phyloP scores from a whole-genome alignment of 2,797 vertebrate genomes.

The Sitta carolinensis region DNA sequence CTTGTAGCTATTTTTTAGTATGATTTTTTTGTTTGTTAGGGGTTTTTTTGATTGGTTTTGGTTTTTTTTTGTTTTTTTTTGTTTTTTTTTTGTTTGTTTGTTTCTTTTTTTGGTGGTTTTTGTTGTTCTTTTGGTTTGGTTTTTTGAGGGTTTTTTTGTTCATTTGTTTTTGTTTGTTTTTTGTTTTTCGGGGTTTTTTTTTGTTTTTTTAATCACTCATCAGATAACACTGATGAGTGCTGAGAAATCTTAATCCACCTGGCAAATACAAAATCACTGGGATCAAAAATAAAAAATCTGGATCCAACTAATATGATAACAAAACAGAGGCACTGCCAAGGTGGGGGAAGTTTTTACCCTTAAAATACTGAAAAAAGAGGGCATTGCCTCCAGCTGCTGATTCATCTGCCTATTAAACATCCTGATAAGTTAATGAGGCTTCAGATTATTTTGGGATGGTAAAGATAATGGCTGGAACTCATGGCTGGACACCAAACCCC shows the following conservation, averaged over 20 bases:
- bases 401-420: neutral
- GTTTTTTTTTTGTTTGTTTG: too few species aligned
- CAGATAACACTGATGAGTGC: neutral
- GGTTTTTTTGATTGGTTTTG: too few species aligned
- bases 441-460: neutral
- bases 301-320: rapidly evolving
- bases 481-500: neutral
- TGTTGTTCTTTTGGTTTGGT: too few species aligned
- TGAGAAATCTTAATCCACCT: neutral
- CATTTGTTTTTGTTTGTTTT: too few species aligned
- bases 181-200: neutral
- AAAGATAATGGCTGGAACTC: neutral
- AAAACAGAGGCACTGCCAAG: neutral
- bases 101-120: too few species aligned
- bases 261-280: neutral
- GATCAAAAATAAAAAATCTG: neutral
- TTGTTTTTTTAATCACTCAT: neutral
- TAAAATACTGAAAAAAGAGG: neutral
- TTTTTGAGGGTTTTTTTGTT: too few species aligned
- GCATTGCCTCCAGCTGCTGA: neutral
- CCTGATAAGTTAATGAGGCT: neutral
- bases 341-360: rapidly evolving
- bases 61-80: too few species aligned
- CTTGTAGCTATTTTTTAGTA: neutral
- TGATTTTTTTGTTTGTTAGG: too few species aligned